phyloP scores from a whole-genome alignment of 2,113 vertebrate species.

The Pandion haliaetus region DNA sequence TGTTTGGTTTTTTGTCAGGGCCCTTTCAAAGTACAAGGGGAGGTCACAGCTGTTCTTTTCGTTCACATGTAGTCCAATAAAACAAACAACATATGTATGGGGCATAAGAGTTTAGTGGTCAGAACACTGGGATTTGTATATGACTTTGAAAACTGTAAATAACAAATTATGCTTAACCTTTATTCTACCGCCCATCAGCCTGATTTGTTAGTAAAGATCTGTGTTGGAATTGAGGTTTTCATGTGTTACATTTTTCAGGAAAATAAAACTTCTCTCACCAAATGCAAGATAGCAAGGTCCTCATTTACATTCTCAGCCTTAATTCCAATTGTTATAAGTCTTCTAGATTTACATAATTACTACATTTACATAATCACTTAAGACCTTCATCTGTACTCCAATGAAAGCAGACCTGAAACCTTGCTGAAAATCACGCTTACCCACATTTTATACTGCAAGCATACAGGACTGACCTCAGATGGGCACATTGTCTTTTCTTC shows the following conservation, averaged over 20 bases:
- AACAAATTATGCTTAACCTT: background rate
- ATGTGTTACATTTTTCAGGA: background rate
- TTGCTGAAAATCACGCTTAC: background rate
- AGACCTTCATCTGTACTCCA: background rate
- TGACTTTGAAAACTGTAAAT: slow-evolving; percentile 21
- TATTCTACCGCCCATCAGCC: background rate
- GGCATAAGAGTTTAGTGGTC: background rate
- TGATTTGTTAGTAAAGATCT: background rate
- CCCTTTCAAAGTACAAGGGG: background rate
- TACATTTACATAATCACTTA: slow-evolving; percentile 17
- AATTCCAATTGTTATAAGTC: slow-evolving; percentile 8
- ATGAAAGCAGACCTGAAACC: background rate
- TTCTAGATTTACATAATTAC: slow-evolving; percentile 31
- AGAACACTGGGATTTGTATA: background rate
- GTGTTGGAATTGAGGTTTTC: background rate
- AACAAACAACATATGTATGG: slow-evolving; percentile 51
- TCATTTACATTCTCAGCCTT: background rate
- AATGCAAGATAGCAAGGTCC: background rate
- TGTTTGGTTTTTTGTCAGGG: background rate
- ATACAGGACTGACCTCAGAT: background rate
- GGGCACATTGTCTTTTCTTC: background rate
- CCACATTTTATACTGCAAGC: background rate
- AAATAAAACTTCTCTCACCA: background rate
- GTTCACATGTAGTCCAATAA: slow-evolving; percentile 10
- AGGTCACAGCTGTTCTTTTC: slow-evolving; percentile 50